Conservation (phyloP, 2,113 vertebrate genomes). For the Daubentonia madagascariensis region DNA sequence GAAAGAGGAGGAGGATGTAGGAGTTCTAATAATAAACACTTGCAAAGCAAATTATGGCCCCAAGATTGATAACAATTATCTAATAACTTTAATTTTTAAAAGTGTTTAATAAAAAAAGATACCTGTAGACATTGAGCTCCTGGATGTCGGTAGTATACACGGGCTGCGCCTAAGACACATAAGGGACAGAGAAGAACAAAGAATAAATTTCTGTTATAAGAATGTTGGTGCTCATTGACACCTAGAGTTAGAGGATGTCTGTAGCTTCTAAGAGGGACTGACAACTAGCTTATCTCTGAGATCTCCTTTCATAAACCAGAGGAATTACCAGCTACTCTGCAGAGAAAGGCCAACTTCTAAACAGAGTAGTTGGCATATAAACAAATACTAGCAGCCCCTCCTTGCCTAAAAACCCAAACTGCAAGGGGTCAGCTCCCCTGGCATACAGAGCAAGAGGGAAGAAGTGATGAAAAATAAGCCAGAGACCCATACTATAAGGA, state of each 20-base stretch:
- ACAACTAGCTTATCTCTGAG: neutral
- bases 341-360: neutral
- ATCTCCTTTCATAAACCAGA: neutral
- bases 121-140: conserved; percentile 74
- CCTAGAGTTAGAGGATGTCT: neutral
- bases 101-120: conserved; percentile 14
- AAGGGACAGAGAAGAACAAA: neutral
- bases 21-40: neutral
- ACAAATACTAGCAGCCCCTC: neutral
- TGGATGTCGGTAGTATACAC: neutral
- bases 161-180: conserved; percentile 68
- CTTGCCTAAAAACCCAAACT: neutral
- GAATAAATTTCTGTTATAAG: neutral
- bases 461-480: neutral
- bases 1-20: neutral
- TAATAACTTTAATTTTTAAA: neutral
- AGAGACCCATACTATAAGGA: neutral
- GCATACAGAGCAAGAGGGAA: neutral
- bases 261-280: neutral
- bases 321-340: neutral
- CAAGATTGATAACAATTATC: neutral
- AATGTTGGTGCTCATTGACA: neutral
- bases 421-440: neutral
- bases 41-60: neutral
- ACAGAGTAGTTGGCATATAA: neutral